Evolutionary conservation across 2,797 vertebrate genomes (phyloP).

Genomic region (Ateles fusciceps): DNA sequence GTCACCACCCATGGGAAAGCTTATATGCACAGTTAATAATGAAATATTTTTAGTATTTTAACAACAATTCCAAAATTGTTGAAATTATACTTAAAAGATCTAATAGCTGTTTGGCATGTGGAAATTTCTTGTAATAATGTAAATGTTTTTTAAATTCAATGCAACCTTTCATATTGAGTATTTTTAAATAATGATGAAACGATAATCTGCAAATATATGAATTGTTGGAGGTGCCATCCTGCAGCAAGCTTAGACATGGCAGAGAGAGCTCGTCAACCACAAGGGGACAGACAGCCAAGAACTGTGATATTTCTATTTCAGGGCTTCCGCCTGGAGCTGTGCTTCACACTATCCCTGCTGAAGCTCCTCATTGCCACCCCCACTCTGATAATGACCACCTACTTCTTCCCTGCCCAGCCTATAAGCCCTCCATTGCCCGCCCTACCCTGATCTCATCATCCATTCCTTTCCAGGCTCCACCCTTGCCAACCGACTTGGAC

Average conservation of each 20-base stretch:
- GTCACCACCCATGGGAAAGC: background rate
- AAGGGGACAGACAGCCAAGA: background rate
- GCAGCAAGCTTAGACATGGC: background rate
- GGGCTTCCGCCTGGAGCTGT: background rate
- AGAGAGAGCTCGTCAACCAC: background rate
- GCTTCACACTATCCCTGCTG: background rate
- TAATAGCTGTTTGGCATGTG: background rate
- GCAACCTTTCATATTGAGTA: background rate
- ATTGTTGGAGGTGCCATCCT: background rate
- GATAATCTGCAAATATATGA: background rate
- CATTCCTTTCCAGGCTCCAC: background rate
- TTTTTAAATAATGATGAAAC: background rate
- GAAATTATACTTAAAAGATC: background rate
- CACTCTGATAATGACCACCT: background rate
- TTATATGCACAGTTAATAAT: background rate
- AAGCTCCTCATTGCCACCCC: background rate
- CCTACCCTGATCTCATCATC: fast-evolving
- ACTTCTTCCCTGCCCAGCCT: background rate
- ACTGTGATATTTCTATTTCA: background rate
- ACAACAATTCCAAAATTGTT: background rate
- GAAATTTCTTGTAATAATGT: background rate
- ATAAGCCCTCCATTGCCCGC: background rate
- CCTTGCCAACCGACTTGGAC: background rate
- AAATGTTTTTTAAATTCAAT: background rate
- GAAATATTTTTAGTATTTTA: background rate